Base-by-base conservation (phyloP, 2,113 vertebrate genomes). In the Dasyurus viverrinus region DNA sequence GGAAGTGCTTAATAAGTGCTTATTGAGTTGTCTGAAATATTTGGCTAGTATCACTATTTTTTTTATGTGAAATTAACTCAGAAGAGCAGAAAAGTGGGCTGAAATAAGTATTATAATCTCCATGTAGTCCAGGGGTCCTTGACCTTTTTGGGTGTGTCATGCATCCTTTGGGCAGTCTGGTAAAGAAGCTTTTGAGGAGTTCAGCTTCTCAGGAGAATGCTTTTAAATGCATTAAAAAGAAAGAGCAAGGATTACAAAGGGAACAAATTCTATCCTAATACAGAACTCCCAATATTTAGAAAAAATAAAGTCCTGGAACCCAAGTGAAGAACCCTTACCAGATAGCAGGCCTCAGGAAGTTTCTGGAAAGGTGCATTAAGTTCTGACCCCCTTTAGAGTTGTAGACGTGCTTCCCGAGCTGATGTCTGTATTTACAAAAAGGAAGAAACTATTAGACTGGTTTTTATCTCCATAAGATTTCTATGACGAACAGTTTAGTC, bases 31-130 rank as follows among this genome's bases (percentile, higher is more conserved):
- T 68, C 60, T 68, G 60, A 76, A 76, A 19, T 90, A 93, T 90
- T 93, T 54, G 19, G 52, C n/a, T 92, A 54, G 16, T 14, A 90
- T 76, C 54, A 14, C 8, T 93, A 89, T 47, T 12, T 96, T 91
- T 90, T 48, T 48, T 8, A n/a, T 95, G 54, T 84, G 46, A 93
- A 96, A 96, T 22, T 93, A 93, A 52, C 50, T 89, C 50, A 23
- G 52, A 68, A 90, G 30, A 89, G 23, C 93, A 50, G 89, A 91
- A 30, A 89, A 90, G 55, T 91, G 92, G 91, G 23, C 53, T 60
- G 53, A 91, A 93, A 48, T 50, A 89, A 91, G 12, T 84, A 90
- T 93, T 36, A 93, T 42, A 16, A 16, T 68, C 60, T 68, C 27
- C 30, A 36, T 76, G 30, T 76, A 76, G 68, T n/a, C 14, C 68